These are phyloP conservation scores for Rhopalosiphum nymphaeae DNA, from an alignment of 2,888 invertebrate species.

Conservation along the genomic window DNA sequence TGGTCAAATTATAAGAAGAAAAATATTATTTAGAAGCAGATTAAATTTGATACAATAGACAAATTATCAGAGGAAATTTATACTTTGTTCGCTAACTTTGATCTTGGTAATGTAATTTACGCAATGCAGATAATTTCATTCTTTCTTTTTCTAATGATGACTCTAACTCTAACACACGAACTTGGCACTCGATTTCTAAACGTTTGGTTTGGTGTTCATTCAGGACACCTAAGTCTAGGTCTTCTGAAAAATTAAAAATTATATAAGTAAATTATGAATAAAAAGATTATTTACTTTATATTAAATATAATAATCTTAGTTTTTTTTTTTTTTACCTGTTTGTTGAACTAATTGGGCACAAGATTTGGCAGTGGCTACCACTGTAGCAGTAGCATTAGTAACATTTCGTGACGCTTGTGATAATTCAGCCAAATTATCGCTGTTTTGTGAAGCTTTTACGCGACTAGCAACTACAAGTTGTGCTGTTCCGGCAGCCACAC, in stretches of 20 bases:
- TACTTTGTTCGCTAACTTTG: constrained; percentile 62
- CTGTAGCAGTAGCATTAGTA: constrained; percentile 89
- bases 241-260: constrained; percentile 72
- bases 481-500: constrained; percentile 95
- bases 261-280: not conserved
- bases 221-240: constrained; percentile 90
- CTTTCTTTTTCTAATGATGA: constrained; percentile 91
- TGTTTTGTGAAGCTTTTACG: constrained; percentile 91
- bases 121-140: constrained; percentile 84
- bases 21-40: constrained; percentile 19
- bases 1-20: not conserved
- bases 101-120: constrained; percentile 92
- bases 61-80: not conserved
- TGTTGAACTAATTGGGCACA: constrained; percentile 89
- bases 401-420: constrained; percentile 90
- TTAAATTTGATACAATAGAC: constrained; percentile 23
- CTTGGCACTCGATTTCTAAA: constrained; percentile 97
- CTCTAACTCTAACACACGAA: constrained; percentile 93
- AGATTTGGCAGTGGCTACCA: constrained; percentile 94
- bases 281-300: not conserved
- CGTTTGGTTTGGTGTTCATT: constrained; percentile 95
- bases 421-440: constrained; percentile 83
- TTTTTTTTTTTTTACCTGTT: constrained; percentile 73
- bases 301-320: not conserved
- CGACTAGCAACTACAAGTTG: constrained; percentile 97